These are phyloP conservation scores for Micrasema minimum DNA, from an alignment of 1,140 invertebrate species.

Conservation along the genomic window DNA sequence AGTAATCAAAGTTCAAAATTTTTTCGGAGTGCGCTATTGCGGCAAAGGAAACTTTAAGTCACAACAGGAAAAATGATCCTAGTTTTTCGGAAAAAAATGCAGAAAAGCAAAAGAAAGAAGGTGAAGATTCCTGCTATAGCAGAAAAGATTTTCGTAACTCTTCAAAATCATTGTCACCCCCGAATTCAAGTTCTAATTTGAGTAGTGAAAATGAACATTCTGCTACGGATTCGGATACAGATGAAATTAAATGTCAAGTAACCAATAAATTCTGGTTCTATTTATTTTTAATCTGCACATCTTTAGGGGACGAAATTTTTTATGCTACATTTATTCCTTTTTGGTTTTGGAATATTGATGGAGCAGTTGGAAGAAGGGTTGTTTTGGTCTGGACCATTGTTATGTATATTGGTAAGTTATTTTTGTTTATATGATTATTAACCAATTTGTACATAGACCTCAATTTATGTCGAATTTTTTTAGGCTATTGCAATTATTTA, in stretches of 20 bases:
- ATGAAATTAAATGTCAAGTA: slow-evolving; percentile 64
- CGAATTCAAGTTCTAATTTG: slow-evolving; percentile 55
- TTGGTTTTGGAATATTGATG: slow-evolving; percentile 93
- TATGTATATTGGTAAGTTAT: slow-evolving; percentile 81
- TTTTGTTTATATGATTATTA: no score
- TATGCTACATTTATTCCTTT: slow-evolving; percentile 89
- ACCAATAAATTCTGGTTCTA: slow-evolving; percentile 89
- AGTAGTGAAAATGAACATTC: slow-evolving; percentile 54
- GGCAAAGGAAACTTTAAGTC: slow-evolving; percentile 39
- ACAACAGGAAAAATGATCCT: slow-evolving; percentile 25
- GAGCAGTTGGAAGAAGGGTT: slow-evolving; percentile 81
- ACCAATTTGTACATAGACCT: no score
- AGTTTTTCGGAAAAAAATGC: background rate
- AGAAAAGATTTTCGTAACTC: slow-evolving; percentile 51
- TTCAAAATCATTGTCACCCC: slow-evolving; percentile 58
- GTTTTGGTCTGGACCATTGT: slow-evolving; percentile 85
- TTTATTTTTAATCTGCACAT: slow-evolving; percentile 84
- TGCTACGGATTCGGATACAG: slow-evolving; percentile 56
- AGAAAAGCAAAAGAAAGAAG: background rate
- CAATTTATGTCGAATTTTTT: no score
- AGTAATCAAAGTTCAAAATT: slow-evolving; percentile 77
- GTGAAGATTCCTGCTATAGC: background rate
- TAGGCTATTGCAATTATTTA: no score
- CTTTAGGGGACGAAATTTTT: slow-evolving; percentile 89
- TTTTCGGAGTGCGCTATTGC: slow-evolving; percentile 71